A percentile compares a stretch with the other conserved stretches of the same genome.
Evolutionary conservation across 1,140 invertebrate species (phyloP).

Genomic region (Stegodyphus mimosarum): DNA sequence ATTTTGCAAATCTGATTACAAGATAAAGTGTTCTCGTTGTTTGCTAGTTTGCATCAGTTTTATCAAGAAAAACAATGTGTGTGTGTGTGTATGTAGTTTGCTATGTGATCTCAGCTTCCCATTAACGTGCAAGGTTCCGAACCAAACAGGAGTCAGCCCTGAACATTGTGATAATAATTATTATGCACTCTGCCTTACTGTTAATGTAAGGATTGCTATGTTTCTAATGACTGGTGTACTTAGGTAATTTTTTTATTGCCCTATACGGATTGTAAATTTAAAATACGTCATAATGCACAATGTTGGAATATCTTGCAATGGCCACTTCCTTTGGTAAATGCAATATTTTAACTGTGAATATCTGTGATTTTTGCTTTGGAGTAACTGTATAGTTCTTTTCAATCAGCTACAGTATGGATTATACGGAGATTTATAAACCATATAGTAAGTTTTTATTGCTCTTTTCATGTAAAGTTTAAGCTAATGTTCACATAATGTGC

Average conservation of each 20-base stretch:
- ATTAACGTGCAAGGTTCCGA: constrained; percentile 19
- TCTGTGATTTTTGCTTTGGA: constrained; percentile 24
- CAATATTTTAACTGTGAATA: constrained; percentile 25
- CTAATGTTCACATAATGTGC: constrained; percentile 37
- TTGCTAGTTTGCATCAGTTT: not conserved
- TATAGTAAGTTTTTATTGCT: constrained; percentile 45
- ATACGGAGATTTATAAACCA: not conserved
- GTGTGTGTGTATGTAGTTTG: not conserved
- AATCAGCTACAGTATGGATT: not conserved
- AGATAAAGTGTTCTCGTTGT: not conserved
- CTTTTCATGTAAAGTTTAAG: constrained; percentile 16
- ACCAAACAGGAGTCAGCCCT: constrained; percentile 31
- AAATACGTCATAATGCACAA: constrained; percentile 2
- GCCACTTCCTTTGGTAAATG: not conserved
- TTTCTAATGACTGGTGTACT: constrained; percentile 19
- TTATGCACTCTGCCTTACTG: constrained; percentile 26
- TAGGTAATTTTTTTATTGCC: constrained; percentile 1
- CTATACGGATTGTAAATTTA: constrained; percentile 13
- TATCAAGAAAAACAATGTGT: not conserved
- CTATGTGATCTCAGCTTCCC: constrained; percentile 24
- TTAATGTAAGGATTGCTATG: constrained; percentile 26
- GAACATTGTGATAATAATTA: constrained; percentile 32
- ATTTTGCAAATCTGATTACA: no score
- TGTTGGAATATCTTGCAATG: constrained; percentile 5
- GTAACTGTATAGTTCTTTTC: not conserved